Evolutionary conservation across 2,113 vertebrate species (phyloP).

Genomic region (Excalfactoria chinensis): DNA sequence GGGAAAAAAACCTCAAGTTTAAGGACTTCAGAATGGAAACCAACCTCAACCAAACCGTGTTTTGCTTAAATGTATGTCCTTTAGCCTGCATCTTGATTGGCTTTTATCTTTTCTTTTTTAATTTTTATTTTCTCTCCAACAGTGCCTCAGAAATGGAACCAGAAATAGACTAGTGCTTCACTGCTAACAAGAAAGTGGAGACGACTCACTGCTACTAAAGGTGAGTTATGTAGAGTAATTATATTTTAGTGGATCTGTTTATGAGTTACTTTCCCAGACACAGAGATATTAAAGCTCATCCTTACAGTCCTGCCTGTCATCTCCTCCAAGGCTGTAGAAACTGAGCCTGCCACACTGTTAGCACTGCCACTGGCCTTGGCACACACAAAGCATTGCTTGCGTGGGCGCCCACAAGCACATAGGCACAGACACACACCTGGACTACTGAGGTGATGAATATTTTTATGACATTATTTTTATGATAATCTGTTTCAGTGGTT

Average conservation of each 20-base stretch:
- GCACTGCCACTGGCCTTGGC: not conserved
- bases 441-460: constrained; percentile 78
- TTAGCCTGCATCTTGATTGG: not conserved
- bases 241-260: constrained; percentile 65
- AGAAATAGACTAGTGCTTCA: not conserved
- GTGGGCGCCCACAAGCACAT: not conserved
- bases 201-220: constrained; percentile 31
- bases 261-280: constrained; percentile 58
- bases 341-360: not conserved
- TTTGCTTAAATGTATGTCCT: not conserved
- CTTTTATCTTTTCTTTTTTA: constrained; percentile 4
- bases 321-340: not conserved
- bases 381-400: fast-evolving
- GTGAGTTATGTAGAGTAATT: constrained; percentile 53
- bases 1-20: not conserved
- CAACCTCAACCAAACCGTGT: not conserved
- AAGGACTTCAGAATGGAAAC: not conserved
- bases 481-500: constrained; percentile 81
- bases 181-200: not conserved
- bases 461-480: constrained; percentile 83
- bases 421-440: not conserved
- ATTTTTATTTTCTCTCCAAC: not conserved
- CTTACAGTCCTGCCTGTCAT: not conserved
- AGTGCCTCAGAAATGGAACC: not conserved
- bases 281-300: constrained; percentile 21